Percentiles rank a stretch among this genome's conserved stretches.
Evolutionary conservation across 2,113 vertebrate species (phyloP).

Genomic region (Corvus moneduloides): DNA sequence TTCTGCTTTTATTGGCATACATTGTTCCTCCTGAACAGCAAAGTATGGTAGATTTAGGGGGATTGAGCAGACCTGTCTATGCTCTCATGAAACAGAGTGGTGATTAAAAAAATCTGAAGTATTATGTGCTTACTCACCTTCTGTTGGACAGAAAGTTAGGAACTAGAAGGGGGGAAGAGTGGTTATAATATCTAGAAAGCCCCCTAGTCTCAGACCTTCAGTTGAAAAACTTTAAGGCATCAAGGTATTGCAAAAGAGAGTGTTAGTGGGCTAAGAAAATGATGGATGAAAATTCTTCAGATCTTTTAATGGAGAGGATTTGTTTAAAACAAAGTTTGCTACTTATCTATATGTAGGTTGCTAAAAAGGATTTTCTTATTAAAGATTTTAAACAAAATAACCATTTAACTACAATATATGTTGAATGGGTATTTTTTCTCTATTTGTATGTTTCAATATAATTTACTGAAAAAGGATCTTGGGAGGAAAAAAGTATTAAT

Average conservation of each 20-base stretch:
- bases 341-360: constrained; percentile 83
- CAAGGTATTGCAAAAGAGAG: constrained; percentile 50
- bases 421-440: constrained; percentile 84
- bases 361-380: constrained; percentile 81
- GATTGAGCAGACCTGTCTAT: constrained; percentile 70
- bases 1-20: constrained; percentile 78
- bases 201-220: constrained; percentile 65
- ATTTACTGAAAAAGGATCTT: constrained; percentile 73
- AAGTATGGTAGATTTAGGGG: constrained; percentile 75
- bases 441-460: constrained; percentile 81
- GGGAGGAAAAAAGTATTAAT: constrained; percentile 72
- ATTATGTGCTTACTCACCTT: constrained; percentile 63
- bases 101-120: constrained; percentile 59
- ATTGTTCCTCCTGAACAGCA: constrained; percentile 74
- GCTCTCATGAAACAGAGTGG: constrained; percentile 66
- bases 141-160: constrained; percentile 72
- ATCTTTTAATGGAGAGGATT: constrained; percentile 72
- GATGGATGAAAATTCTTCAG: constrained; percentile 73
- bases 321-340: constrained; percentile 81
- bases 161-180: constrained; percentile 40
- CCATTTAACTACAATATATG: constrained; percentile 79
- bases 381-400: constrained; percentile 82
- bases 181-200: constrained; percentile 45
- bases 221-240: constrained; percentile 48
- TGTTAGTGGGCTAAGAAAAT: constrained; percentile 51